Percentiles rank a stretch among this genome's conserved stretches.
phyloP scores from a whole-genome alignment of 2,113 vertebrate genomes.

The Scatophagus argus region DNA sequence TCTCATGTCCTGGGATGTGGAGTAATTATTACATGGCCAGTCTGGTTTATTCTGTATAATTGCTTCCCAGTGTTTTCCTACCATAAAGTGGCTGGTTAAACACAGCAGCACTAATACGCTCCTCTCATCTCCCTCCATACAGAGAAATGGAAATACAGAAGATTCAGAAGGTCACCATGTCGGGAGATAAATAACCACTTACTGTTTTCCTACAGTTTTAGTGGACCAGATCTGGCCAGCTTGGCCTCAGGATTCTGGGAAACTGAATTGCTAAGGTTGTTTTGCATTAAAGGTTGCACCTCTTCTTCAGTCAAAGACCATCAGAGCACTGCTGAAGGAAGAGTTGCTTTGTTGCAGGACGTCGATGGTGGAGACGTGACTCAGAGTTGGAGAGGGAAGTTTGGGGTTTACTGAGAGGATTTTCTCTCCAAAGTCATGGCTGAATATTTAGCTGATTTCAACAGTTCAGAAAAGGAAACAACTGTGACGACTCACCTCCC shows the following conservation, averaged over 20 bases:
- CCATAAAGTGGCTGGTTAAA: neutral
- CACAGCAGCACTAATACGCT: neutral
- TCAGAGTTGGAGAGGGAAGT: too few species aligned
- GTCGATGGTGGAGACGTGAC: too few species aligned
- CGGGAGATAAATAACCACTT: neutral
- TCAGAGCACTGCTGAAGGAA: too few species aligned
- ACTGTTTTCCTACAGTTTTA: neutral
- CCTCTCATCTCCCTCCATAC: neutral
- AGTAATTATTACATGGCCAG: slow-evolving; percentile 17
- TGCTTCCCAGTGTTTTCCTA: slow-evolving; percentile 37
- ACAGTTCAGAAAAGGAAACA: too few species aligned
- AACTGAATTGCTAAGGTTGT: too few species aligned
- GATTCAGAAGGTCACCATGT: neutral
- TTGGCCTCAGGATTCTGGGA: neutral
- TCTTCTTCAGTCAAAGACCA: too few species aligned
- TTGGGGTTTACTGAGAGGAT: too few species aligned
- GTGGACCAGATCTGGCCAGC: neutral
- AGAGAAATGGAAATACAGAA: neutral
- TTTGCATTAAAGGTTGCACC: too few species aligned
- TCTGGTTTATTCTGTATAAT: slow-evolving; percentile 45
- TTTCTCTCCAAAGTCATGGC: too few species aligned
- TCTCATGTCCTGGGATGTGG: slow-evolving; percentile 24
- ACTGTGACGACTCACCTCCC: too few species aligned
- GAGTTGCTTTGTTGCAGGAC: too few species aligned
- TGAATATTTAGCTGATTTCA: too few species aligned